These are phyloP conservation scores for Austrolebias charrua DNA, from an alignment of 2,797 vertebrate species.

Conservation along the genomic window DNA sequence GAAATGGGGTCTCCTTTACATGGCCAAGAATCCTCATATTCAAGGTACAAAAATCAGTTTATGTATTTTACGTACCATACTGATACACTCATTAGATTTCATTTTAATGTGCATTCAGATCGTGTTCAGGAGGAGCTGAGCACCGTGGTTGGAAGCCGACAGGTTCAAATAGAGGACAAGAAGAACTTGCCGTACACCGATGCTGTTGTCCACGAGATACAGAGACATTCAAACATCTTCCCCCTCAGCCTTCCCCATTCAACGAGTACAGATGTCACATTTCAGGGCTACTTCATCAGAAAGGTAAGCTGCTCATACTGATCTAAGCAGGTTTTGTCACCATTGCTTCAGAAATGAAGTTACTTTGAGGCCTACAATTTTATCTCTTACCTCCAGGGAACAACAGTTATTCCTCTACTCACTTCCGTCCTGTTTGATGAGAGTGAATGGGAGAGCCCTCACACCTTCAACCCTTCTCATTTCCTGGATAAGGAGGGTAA, in stretches of 20 bases:
- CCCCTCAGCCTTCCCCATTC: conserved; percentile 56
- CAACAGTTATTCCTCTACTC: conserved; percentile 62
- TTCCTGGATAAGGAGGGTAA: conserved; percentile 70
- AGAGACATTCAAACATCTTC: conserved; percentile 59
- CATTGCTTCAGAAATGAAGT: not conserved
- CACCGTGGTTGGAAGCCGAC: conserved; percentile 52
- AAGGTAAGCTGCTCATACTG: conserved; percentile 28
- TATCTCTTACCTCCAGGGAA: conserved; percentile 55
- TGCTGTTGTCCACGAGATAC: conserved; percentile 72
- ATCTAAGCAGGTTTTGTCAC: no score
- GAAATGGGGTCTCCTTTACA: conserved; percentile 62
- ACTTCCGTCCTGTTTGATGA: conserved; percentile 68
- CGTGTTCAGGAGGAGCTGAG: conserved; percentile 67
- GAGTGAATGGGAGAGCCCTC: conserved; percentile 69
- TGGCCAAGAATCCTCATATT: conserved; percentile 68
- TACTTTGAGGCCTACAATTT: not conserved
- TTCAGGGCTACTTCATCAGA: conserved; percentile 70
- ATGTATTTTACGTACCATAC: not conserved
- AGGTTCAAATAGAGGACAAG: conserved; percentile 48
- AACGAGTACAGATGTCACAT: conserved; percentile 62
- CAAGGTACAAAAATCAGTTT: conserved; percentile 53
- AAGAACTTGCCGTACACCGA: conserved; percentile 65
- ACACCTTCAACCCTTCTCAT: conserved; percentile 69
- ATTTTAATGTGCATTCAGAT: conserved; percentile 32
- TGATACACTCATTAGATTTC: no score